phyloP scores from a whole-genome alignment of 30 jellyfish, hydroid and myxozoan species.

The Rhopilema esculentum region DNA sequence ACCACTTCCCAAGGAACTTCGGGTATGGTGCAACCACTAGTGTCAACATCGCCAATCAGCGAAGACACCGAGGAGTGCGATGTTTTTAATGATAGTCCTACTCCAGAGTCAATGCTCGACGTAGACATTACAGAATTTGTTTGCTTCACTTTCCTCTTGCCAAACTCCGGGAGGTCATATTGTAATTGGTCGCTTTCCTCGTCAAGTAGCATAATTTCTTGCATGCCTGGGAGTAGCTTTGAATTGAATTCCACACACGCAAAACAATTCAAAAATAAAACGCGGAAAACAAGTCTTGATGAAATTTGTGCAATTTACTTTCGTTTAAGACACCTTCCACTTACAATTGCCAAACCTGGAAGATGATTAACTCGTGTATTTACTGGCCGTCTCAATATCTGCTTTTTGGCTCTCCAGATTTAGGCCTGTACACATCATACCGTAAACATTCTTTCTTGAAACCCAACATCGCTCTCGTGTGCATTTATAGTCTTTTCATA shows the following conservation, averaged over 20 bases:
- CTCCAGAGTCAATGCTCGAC: slow-evolving; percentile 53
- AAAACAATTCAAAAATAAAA: too few relatives aligned
- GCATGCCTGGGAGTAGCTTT: background rate
- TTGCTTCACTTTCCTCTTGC: slow-evolving; percentile 23
- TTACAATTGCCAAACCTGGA: too few relatives aligned
- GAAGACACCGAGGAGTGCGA: slow-evolving; percentile 44
- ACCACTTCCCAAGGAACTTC: slow-evolving; percentile 60
- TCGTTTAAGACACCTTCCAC: too few relatives aligned
- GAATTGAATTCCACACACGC: too few relatives aligned
- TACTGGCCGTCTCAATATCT: background rate
- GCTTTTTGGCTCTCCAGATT: background rate
- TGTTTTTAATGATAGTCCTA: slow-evolving; percentile 45
- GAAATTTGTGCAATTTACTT: background rate
- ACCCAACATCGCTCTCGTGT: background rate
- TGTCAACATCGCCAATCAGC: slow-evolving; percentile 61
- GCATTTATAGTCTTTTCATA: background rate
- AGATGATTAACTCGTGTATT: too few relatives aligned
- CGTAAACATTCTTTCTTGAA: too few relatives aligned
- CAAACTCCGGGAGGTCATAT: slow-evolving; percentile 35
- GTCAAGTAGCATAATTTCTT: slow-evolving; percentile 1
- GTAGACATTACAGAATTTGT: slow-evolving; percentile 51
- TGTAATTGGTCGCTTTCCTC: background rate
- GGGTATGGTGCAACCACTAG: slow-evolving; percentile 64
- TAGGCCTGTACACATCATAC: too few relatives aligned
- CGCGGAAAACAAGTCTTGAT: background rate